phyloP scores from a whole-genome alignment of 2,888 invertebrate genomes.

The Brachyptera putata region DNA sequence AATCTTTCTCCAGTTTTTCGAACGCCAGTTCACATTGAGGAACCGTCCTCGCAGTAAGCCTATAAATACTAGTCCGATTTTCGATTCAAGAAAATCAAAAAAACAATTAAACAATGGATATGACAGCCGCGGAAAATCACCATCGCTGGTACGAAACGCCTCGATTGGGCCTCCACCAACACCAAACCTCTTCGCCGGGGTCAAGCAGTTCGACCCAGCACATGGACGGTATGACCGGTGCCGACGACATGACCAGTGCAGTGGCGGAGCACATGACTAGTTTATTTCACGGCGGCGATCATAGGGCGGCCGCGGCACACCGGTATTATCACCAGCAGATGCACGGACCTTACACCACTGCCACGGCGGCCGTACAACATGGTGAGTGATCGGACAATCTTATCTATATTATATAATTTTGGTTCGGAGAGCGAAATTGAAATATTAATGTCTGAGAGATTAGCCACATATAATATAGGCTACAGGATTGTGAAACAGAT shows the following conservation, averaged over 20 bases:
- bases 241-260: constrained; percentile 9
- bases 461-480: no score
- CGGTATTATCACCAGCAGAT: constrained; percentile 21
- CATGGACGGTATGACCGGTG: neutral
- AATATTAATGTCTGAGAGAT: no score
- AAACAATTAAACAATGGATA: no score
- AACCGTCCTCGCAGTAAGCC: no score
- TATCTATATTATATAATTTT: neutral
- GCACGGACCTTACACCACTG: constrained; percentile 9
- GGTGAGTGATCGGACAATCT: constrained; percentile 1
- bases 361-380: constrained; percentile 2
- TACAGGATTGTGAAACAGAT: no score
- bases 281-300: constrained; percentile 9
- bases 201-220: neutral
- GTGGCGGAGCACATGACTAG: constrained; percentile 15
- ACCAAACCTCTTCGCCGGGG: constrained; percentile 23
- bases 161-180: constrained; percentile 38
- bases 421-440: no score
- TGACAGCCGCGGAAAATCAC: constrained; percentile 45
- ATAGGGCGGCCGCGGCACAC: constrained; percentile 6
- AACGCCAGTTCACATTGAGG: no score
- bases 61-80: no score
- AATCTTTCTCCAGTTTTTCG: no score
- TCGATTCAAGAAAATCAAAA: no score
- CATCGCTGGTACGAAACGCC: constrained; percentile 50